Evolutionary conservation across 2,113 vertebrate species (phyloP).

Genomic region (Phyllostomus discolor): DNA sequence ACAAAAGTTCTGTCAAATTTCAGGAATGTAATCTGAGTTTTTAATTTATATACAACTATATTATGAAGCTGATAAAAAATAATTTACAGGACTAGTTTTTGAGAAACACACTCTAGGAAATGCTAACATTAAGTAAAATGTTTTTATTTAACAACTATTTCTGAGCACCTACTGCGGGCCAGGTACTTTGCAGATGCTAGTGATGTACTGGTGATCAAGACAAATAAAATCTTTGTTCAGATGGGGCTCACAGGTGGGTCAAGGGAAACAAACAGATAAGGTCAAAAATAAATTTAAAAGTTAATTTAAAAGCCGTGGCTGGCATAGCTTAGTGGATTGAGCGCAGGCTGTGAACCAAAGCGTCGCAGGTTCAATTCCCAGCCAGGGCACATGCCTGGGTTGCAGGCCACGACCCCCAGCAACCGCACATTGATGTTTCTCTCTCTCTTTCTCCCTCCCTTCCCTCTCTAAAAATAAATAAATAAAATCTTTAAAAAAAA

Average conservation of each 20-base stretch:
- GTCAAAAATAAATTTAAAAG: background rate
- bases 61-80: background rate
- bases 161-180: background rate
- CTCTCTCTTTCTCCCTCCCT: too few relatives aligned
- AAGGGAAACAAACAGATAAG: background rate
- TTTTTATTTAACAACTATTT: background rate
- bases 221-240: background rate
- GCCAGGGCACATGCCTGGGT: too few relatives aligned
- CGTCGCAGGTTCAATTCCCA: too few relatives aligned
- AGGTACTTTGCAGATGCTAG: background rate
- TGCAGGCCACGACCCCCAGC: too few relatives aligned
- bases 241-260: background rate
- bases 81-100: conserved; percentile 10
- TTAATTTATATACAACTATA: background rate
- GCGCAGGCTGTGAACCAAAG: too few relatives aligned
- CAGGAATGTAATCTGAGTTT: background rate
- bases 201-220: background rate
- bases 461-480: too few relatives aligned
- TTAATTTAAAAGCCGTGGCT: background rate
- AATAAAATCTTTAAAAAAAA: background rate
- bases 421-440: too few relatives aligned
- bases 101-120: background rate
- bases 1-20: background rate
- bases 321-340: too few relatives aligned
- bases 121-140: background rate